These are phyloP conservation scores for Noctua pronuba DNA, from an alignment of 2,888 invertebrate species.

Conservation along the genomic window DNA sequence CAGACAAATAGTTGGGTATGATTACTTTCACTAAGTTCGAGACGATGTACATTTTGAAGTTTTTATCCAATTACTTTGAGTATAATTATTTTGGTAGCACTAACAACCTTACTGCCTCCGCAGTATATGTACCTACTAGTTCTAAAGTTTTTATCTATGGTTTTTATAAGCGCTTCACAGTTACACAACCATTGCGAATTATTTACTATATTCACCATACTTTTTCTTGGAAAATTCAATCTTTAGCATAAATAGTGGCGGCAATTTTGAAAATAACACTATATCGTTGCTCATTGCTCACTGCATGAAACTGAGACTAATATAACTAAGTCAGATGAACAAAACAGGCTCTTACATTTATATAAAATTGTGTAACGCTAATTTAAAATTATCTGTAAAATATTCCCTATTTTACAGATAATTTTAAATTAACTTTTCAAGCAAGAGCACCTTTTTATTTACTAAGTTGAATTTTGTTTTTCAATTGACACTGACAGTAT, in stretches of 20 bases:
- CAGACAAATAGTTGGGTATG: constrained; percentile 95
- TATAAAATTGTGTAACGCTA: neutral
- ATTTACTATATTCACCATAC: constrained; percentile 34
- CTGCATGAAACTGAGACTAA: neutral
- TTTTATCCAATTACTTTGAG: constrained; percentile 24
- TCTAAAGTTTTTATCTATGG: neutral
- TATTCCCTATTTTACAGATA: neutral
- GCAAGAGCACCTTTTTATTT: neutral
- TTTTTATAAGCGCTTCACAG: neutral
- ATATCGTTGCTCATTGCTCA: neutral
- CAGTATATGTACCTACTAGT: neutral
- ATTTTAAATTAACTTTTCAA: neutral
- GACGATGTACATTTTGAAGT: constrained; percentile 93
- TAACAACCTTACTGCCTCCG: neutral
- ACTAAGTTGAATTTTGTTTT: neutral
- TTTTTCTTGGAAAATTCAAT: neutral
- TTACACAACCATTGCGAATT: constrained; percentile 35
- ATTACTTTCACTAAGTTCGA: constrained; percentile 94
- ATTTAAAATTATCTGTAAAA: too few species aligned
- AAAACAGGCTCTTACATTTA: neutral
- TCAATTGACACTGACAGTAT: constrained; percentile 8
- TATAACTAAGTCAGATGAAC: neutral
- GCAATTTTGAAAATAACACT: constrained; percentile 27
- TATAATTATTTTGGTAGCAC: constrained; percentile 5
- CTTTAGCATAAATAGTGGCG: constrained; percentile 39